These are phyloP conservation scores for Okapia johnstoni DNA, from an alignment of 2,113 vertebrate genomes.

Conservation along the genomic window DNA sequence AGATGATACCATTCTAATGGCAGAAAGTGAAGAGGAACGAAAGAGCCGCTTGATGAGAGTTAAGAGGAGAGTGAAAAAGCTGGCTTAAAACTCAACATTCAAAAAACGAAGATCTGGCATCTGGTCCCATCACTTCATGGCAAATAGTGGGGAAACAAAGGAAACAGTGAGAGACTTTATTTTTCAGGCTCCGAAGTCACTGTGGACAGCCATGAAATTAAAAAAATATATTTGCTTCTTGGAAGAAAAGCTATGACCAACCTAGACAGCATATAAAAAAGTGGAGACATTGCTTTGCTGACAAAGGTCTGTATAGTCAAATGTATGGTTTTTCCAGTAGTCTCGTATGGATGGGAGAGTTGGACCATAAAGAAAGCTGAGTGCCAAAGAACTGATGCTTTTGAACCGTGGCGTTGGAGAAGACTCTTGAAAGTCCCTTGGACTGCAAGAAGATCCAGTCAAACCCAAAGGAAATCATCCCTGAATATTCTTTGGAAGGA, in stretches of 20 bases:
- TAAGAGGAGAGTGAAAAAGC: not conserved
- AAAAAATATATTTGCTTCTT: not conserved
- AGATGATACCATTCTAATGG: not conserved
- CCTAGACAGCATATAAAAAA: not conserved
- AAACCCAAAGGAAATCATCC: not conserved
- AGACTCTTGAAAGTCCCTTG: not conserved
- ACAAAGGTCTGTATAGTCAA: not conserved
- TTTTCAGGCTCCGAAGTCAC: rapidly evolving
- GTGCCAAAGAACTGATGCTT: not conserved
- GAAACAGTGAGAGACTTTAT: not conserved
- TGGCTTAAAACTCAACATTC: not conserved
- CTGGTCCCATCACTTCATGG: rapidly evolving
- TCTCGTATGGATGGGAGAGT: not conserved
- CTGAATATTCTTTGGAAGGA: not conserved
- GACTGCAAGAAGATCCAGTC: not conserved
- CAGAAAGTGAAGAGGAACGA: not conserved
- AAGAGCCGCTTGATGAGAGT: not conserved
- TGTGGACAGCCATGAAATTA: not conserved
- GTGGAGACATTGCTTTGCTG: not conserved
- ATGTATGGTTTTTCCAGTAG: not conserved
- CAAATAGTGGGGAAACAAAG: not conserved
- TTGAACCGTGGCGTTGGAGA: not conserved
- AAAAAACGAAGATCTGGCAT: not conserved
- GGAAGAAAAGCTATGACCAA: not conserved
- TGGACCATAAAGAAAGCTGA: not conserved